These are phyloP conservation scores for Dipus sagitta DNA, from an alignment of 2,797 vertebrate genomes.

Conservation along the genomic window DNA sequence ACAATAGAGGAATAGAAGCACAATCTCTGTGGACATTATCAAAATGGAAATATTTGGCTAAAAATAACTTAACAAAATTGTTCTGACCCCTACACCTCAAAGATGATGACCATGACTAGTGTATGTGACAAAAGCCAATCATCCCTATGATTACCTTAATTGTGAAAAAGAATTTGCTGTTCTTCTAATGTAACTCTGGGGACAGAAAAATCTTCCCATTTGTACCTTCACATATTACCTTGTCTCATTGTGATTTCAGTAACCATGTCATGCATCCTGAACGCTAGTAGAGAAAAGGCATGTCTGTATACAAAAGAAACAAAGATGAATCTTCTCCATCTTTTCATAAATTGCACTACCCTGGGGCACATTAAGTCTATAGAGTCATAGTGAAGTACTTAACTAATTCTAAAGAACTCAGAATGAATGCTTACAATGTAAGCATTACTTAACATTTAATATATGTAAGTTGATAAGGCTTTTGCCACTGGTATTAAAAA, in stretches of 20 bases:
- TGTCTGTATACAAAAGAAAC: conserved; percentile 25
- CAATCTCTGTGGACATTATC: background rate
- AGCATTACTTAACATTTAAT: conserved; percentile 54
- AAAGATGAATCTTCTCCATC: background rate
- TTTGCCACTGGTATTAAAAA: conserved; percentile 49
- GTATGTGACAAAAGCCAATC: background rate
- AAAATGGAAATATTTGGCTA: no score
- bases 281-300: background rate
- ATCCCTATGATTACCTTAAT: background rate
- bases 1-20: background rate
- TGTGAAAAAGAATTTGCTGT: background rate
- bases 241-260: background rate
- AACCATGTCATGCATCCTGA: background rate
- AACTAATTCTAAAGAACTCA: background rate
- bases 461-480: conserved; percentile 55
- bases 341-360: background rate
- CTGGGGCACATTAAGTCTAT: background rate
- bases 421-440: conserved; percentile 31
- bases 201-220: background rate
- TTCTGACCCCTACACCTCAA: background rate
- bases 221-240: background rate
- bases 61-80: background rate
- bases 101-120: background rate
- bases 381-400: conserved; percentile 34
- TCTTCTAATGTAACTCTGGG: background rate